A percentile compares a stretch with the other conserved stretches of the same genome.
phyloP scores from a whole-genome alignment of 1,140 invertebrate genomes.

The Drosophila lacteicornis region DNA sequence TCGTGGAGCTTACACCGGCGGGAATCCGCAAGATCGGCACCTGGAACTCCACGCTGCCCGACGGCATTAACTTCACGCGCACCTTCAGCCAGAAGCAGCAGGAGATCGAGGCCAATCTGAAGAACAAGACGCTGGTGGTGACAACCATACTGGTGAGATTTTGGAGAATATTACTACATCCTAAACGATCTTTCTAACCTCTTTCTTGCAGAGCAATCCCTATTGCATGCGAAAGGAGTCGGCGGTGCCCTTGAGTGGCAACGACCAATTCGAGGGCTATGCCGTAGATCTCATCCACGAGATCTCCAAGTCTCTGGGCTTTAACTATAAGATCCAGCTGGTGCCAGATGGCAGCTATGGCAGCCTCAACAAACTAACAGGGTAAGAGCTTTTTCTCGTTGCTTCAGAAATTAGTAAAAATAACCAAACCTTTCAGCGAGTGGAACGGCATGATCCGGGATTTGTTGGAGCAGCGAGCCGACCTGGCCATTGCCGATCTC shows the following conservation, averaged over 20 bases:
- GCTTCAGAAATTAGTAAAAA: neutral
- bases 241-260: conserved; percentile 91
- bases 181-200: neutral
- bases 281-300: conserved; percentile 94
- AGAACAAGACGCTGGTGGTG: conserved; percentile 96
- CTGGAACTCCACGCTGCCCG: conserved; percentile 91
- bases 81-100: conserved; percentile 93
- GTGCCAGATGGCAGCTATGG: conserved; percentile 94
- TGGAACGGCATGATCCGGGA: conserved; percentile 98
- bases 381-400: conserved; percentile 29
- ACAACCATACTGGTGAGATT: conserved; percentile 94
- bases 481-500: conserved; percentile 96
- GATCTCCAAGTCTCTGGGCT: conserved; percentile 94
- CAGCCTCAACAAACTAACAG: conserved; percentile 89
- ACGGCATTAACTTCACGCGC: conserved; percentile 95
- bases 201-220: conserved; percentile 90
- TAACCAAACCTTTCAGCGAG: conserved; percentile 86
- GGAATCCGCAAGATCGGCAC: conserved; percentile 93
- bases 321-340: conserved; percentile 94
- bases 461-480: conserved; percentile 94
- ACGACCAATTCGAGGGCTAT: conserved; percentile 95
- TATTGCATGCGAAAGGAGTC: conserved; percentile 96
- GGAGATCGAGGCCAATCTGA: conserved; percentile 93
- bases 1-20: conserved; percentile 93
- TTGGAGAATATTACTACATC: neutral